Base-by-base conservation (phyloP, 2,113 vertebrate genomes). In the Melanerpes formicivorus region DNA sequence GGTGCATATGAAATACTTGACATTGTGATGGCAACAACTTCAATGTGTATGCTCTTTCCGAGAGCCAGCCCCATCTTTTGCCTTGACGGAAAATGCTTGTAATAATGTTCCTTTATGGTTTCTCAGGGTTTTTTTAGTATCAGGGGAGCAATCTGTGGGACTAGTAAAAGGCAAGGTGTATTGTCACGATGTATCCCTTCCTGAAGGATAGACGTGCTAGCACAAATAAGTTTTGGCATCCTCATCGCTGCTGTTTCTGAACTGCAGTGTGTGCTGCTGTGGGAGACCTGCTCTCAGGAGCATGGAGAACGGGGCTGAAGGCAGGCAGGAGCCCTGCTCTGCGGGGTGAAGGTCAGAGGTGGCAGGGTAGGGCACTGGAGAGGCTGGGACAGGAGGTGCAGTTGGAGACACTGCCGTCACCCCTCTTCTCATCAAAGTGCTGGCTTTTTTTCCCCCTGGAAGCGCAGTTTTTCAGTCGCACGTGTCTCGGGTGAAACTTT, bases 401-500 rank as follows among this genome's bases (percentile, higher is more conserved):
- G 52, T 23, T 2, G 2, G 42, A 80, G 37, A 34, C 78, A 69
- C n/a, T 65, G 2, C 18, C 1, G 1, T 8, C 50, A 23, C 5
- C n/a, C 55, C 44, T 81, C 30, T 26, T 29, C n/a, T 69, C 7
- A 3, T 6, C 64, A 15, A 4, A 55, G 23, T 0, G 18, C 25
- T 74, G 11, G 34, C 8, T 2, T 21, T 71, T 88, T 90, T 87
- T 88, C 19, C 2, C 76, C 18, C 37, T 18, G 6, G 77, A 87
- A 86, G 58, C 26, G 7, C 48, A 26, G 0, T 18, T 86, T 90
- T 66, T 22, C 21, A 5, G 34, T 3, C 70, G 80, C 80, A 65
- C 67, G 19, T 32, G 71, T 74, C 52, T 84, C 50, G 16, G 59
- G 67, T 12, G 71, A 96, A 95, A 96, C 95, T 95, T 95, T 96